phyloP scores from a whole-genome alignment of 2,113 vertebrate genomes.

The Lucifuga dentata region DNA sequence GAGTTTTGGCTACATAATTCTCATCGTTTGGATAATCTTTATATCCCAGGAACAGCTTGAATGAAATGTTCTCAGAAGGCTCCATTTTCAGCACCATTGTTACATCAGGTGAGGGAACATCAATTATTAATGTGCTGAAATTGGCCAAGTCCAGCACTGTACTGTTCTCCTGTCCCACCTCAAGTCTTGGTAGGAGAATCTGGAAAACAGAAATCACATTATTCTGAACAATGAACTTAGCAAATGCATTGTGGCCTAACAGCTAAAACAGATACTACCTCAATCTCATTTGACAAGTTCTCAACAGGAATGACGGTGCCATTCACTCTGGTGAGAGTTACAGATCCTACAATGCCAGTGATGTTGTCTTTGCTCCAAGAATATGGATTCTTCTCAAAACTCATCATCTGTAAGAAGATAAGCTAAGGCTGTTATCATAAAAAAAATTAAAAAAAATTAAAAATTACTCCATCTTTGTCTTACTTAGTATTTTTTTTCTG shows the following conservation, averaged over 20 bases:
- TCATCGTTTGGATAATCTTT: slow-evolving; percentile 86
- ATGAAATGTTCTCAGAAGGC: slow-evolving; percentile 81
- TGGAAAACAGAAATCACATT: slow-evolving; percentile 63
- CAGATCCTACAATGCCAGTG: slow-evolving; percentile 87
- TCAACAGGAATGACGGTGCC: slow-evolving; percentile 85
- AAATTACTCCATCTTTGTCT: too few species aligned
- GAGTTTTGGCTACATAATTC: slow-evolving; percentile 81
- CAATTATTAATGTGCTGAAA: slow-evolving; percentile 86
- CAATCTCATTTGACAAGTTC: slow-evolving; percentile 87
- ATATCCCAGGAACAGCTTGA: slow-evolving; percentile 87
- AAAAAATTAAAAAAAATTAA: too few species aligned
- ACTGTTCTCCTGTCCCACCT: slow-evolving; percentile 73
- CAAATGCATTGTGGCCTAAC: not conserved
- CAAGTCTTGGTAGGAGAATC: slow-evolving; percentile 88
- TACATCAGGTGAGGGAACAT: slow-evolving; percentile 83
- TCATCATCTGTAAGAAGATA: slow-evolving; percentile 88
- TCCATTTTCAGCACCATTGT: slow-evolving; percentile 90
- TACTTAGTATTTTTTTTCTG: too few species aligned
- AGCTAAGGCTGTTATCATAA: not conserved
- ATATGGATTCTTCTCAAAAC: slow-evolving; percentile 90
- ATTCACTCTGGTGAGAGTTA: slow-evolving; percentile 85
- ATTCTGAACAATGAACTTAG: not conserved
- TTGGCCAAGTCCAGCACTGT: slow-evolving; percentile 85
- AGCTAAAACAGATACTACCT: slow-evolving; percentile 79
- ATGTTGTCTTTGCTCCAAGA: slow-evolving; percentile 80